These are phyloP conservation scores for Typhlomys cinereus DNA, from an alignment of 2,113 vertebrate genomes.

Conservation along the genomic window DNA sequence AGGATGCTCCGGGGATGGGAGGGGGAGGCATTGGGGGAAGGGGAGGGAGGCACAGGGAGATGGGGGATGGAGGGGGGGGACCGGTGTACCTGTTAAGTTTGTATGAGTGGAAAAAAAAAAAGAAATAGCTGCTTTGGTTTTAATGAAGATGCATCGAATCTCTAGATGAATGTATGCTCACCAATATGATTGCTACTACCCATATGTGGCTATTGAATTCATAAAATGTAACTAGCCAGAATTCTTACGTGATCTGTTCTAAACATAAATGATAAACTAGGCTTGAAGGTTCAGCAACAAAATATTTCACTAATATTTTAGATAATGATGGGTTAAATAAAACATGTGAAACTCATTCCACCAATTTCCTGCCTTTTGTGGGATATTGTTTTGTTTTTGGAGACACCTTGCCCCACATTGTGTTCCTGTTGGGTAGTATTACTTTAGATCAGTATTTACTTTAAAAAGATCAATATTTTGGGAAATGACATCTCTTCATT, in stretches of 20 bases:
- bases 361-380: no score
- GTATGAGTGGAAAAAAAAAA: no score
- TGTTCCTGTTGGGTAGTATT: conserved; percentile 7
- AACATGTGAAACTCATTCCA: no score
- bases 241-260: background rate
- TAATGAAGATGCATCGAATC: background rate
- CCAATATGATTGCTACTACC: background rate
- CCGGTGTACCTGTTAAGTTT: no score
- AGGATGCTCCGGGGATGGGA: no score
- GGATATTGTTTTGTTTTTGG: no score
- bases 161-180: background rate
- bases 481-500: background rate
- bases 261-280: background rate
- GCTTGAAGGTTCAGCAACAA: background rate
- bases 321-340: background rate
- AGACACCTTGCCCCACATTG: no score
- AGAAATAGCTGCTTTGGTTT: background rate
- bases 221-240: background rate
- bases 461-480: no score
- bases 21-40: no score
- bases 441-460: background rate
- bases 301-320: conserved; percentile 12
- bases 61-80: no score
- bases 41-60: no score
- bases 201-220: background rate